A percentile compares a stretch with the other conserved stretches of the same genome.
These are phyloP conservation scores for Dolomedes plantarius DNA, from an alignment of 2,888 invertebrate species.

Conservation along the genomic window DNA sequence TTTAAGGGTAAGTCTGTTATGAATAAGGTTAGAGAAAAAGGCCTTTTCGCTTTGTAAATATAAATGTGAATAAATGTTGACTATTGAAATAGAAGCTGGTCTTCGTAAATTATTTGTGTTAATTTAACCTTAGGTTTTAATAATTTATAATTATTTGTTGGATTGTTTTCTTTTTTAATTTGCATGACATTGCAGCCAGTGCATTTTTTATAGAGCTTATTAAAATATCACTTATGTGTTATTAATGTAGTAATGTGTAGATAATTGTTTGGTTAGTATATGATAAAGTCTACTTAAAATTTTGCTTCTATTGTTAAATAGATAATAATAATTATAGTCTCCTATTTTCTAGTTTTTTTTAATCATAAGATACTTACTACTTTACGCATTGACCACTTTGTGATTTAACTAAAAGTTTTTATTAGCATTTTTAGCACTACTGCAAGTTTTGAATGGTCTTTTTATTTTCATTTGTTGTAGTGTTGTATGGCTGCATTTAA, in stretches of 20 bases:
- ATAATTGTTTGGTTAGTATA: background rate
- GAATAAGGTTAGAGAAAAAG: background rate
- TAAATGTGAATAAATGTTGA: conserved; percentile 5
- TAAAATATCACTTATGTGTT: conserved; percentile 26
- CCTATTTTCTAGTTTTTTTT: background rate
- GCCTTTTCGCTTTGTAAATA: conserved; percentile 20
- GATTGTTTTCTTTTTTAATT: conserved; percentile 47
- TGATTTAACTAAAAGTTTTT: too few species aligned
- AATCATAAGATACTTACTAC: too few species aligned
- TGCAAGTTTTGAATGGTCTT: background rate
- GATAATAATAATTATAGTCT: too few species aligned
- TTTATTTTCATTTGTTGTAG: background rate
- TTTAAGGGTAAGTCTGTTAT: background rate
- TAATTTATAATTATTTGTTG: conserved; percentile 43
- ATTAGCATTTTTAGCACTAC: conserved; percentile 1
- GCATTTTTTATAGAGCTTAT: conserved; percentile 60
- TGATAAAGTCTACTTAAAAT: conserved; percentile 8
- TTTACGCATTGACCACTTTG: too few species aligned
- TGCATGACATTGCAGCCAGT: conserved; percentile 37
- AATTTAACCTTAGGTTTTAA: conserved; percentile 49
- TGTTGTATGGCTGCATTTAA: background rate
- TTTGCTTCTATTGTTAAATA: background rate
- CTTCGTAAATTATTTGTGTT: conserved; percentile 39
- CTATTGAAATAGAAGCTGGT: conserved; percentile 52
- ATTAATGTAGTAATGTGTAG: background rate